These are phyloP conservation scores for Ptilorrhoa leucosticta DNA, from an alignment of 2,113 vertebrate species.

Conservation along the genomic window DNA sequence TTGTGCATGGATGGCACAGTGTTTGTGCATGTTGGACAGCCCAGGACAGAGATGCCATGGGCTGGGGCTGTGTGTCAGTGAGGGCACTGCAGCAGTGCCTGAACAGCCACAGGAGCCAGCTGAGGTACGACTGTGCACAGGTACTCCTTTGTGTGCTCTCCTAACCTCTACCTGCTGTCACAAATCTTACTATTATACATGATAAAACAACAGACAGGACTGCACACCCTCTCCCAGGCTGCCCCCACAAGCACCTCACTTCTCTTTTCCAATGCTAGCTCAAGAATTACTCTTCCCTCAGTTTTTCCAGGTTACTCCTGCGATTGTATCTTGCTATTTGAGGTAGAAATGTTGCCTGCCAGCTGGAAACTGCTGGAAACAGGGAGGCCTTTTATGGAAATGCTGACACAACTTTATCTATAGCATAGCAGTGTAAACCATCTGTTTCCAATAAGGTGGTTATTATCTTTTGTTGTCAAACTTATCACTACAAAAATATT, in stretches of 20 bases:
- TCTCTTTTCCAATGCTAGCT: neutral
- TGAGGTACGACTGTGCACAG: accelerated
- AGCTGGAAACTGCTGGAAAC: neutral
- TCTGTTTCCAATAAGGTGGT: constrained; percentile 63
- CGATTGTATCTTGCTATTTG: neutral
- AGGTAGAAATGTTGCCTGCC: neutral
- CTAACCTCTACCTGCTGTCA: too few relatives aligned
- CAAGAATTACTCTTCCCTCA: neutral
- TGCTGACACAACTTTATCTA: constrained; percentile 34
- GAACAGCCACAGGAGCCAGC: accelerated
- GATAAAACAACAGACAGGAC: too few relatives aligned
- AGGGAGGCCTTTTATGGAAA: constrained; percentile 5
- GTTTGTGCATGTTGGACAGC: neutral
- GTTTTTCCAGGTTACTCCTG: neutral
- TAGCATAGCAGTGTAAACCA: neutral
- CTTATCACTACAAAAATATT: constrained; percentile 34
- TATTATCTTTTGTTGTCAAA: constrained; percentile 61
- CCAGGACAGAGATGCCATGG: accelerated
- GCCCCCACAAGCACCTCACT: neutral
- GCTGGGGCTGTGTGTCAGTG: accelerated
- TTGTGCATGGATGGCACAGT: accelerated
- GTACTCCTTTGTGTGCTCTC: neutral
- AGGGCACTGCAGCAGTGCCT: neutral
- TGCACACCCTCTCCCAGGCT: neutral
- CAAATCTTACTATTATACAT: too few relatives aligned